A percentile compares a stretch with the other conserved stretches of the same genome.
Evolutionary conservation across 92 coral and sea anemone species (phyloP).

Genomic region (Palythoa grandis): DNA sequence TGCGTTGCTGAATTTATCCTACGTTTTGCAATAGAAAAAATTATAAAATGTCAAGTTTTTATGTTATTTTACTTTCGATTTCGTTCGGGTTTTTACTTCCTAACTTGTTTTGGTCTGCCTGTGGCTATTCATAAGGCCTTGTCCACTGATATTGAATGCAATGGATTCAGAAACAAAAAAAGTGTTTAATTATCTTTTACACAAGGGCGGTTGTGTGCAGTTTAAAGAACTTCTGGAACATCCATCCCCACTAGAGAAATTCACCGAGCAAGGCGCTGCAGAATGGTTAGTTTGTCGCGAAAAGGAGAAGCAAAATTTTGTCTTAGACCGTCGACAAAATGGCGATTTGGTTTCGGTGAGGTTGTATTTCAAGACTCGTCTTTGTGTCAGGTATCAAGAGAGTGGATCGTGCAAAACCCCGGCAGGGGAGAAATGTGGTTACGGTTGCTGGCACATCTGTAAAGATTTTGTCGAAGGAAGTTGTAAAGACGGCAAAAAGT

Average conservation of each 20-base stretch:
- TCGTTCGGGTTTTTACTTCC: too few relatives aligned
- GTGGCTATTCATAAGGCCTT: neutral
- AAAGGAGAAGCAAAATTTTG: constrained; percentile 33
- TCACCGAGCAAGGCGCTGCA: constrained; percentile 37
- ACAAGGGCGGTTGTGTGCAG: constrained; percentile 59
- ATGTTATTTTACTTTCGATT: too few relatives aligned
- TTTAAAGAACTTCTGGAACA: constrained; percentile 53
- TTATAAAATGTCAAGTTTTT: too few relatives aligned
- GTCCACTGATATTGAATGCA: neutral
- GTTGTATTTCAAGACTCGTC: constrained; percentile 43
- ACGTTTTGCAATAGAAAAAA: too few relatives aligned
- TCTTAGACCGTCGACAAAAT: constrained; percentile 31
- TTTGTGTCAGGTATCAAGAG: constrained; percentile 59
- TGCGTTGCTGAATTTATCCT: too few relatives aligned
- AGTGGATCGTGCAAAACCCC: constrained; percentile 49
- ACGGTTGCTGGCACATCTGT: constrained; percentile 50
- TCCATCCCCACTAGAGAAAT: constrained; percentile 69
- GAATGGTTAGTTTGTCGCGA: constrained; percentile 59
- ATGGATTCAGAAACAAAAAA: constrained; percentile 51
- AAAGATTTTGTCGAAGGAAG: constrained; percentile 49
- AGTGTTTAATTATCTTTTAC: constrained; percentile 66
- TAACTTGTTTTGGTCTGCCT: neutral
- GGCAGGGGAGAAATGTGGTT: neutral
- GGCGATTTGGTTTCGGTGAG: constrained; percentile 34
- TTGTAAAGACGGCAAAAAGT: constrained; percentile 25